These are phyloP conservation scores for Lycophotia porphyrea DNA, from an alignment of 2,888 invertebrate genomes.

Conservation along the genomic window DNA sequence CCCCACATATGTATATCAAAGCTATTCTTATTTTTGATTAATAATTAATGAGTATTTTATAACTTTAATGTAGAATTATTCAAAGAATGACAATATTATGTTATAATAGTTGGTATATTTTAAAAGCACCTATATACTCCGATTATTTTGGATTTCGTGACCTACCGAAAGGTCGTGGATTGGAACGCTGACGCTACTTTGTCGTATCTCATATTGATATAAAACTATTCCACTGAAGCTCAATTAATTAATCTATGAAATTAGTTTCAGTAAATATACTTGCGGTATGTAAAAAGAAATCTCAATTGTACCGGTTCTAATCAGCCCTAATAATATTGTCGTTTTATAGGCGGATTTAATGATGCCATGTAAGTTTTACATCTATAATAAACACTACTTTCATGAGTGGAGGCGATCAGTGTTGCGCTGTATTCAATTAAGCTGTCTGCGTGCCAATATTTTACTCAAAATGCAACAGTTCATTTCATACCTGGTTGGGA, in stretches of 20 bases:
- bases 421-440: too few relatives aligned
- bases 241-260: neutral
- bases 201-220: neutral
- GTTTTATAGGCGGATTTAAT: neutral
- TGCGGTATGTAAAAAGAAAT: neutral
- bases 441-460: neutral
- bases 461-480: constrained; percentile 21
- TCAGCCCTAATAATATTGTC: neutral
- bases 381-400: too few relatives aligned
- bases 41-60: too few relatives aligned
- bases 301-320: neutral
- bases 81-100: too few relatives aligned
- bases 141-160: neutral
- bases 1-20: too few relatives aligned
- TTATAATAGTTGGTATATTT: too few relatives aligned
- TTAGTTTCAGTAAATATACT: neutral
- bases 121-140: neutral
- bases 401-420: neutral
- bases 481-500: neutral
- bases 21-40: too few relatives aligned
- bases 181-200: neutral
- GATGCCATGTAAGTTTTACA: neutral
- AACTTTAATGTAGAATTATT: too few relatives aligned
- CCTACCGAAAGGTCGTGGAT: neutral
- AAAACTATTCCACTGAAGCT: neutral